A percentile compares a stretch with the other conserved stretches of the same genome.
These are phyloP conservation scores for Coranthus polyacanthus DNA, from an alignment of 2,797 vertebrate genomes.

Conservation along the genomic window DNA sequence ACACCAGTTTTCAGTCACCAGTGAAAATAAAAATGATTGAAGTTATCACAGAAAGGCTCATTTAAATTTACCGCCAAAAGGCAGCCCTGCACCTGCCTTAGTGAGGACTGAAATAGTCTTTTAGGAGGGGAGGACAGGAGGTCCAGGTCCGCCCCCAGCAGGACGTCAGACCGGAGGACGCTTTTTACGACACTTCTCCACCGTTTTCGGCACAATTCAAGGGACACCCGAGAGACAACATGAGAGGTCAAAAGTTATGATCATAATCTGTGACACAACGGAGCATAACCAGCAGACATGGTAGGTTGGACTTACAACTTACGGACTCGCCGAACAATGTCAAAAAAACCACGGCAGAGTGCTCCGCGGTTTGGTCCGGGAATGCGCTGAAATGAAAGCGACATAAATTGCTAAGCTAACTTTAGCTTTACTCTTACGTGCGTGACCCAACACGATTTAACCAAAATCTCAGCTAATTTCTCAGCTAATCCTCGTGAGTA, in stretches of 20 bases:
- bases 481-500: background rate
- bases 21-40: too few species aligned
- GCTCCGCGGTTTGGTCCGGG: accelerated
- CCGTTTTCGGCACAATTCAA: conserved; percentile 71
- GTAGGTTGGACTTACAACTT: conserved; percentile 47
- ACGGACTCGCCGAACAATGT: accelerated
- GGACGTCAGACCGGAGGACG: background rate
- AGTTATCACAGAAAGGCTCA: too few species aligned
- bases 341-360: accelerated
- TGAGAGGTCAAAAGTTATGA: conserved; percentile 78
- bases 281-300: conserved; percentile 70
- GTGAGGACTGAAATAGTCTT: too few species aligned
- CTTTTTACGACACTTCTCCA: conserved; percentile 53
- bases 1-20: too few species aligned
- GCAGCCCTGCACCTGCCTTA: too few species aligned
- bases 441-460: background rate
- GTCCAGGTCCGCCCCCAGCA: too few species aligned
- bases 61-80: too few species aligned
- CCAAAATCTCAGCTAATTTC: background rate
- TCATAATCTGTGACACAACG: conserved; percentile 32
- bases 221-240: conserved; percentile 40
- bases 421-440: conserved; percentile 44
- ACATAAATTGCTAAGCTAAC: conserved; percentile 54
- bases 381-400: background rate
- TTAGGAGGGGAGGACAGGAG: too few species aligned